These are phyloP conservation scores for Abramis brama DNA, from an alignment of 2,113 vertebrate genomes.

Conservation along the genomic window DNA sequence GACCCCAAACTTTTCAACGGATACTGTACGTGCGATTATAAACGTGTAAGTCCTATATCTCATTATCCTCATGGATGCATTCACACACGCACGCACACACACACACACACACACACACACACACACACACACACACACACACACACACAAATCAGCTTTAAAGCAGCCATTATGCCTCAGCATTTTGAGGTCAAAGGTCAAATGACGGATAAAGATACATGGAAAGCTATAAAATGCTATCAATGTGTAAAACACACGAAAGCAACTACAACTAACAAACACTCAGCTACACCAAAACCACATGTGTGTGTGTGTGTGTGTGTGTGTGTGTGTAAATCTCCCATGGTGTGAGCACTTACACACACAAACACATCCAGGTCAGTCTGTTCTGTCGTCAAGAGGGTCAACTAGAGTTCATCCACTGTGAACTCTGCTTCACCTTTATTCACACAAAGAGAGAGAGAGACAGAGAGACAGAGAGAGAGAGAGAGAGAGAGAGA, in stretches of 20 bases:
- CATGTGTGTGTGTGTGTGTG: not conserved
- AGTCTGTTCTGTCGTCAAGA: not conserved
- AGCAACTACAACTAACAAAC: not conserved
- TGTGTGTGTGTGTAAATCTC: not conserved
- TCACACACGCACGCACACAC: not conserved
- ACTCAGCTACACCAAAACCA: not conserved
- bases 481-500: not conserved
- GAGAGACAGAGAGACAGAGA: not conserved
- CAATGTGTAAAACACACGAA: not conserved
- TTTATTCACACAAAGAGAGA: not conserved
- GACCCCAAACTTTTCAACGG: not conserved
- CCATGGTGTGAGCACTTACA: not conserved
- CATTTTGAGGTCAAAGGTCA: not conserved
- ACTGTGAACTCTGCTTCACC: conserved; percentile 26
- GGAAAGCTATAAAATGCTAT: not conserved
- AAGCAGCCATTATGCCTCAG: conserved; percentile 13
- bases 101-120: not conserved
- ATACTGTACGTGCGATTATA: not conserved
- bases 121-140: not conserved
- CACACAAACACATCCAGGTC: conserved; percentile 14
- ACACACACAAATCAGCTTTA: conserved; percentile 20
- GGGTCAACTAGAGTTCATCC: conserved; percentile 47
- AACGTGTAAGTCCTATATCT: not conserved
- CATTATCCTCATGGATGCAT: not conserved
- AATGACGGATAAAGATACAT: not conserved